phyloP scores from a whole-genome alignment of 2,888 invertebrate genomes.

The Drepana falcataria region DNA sequence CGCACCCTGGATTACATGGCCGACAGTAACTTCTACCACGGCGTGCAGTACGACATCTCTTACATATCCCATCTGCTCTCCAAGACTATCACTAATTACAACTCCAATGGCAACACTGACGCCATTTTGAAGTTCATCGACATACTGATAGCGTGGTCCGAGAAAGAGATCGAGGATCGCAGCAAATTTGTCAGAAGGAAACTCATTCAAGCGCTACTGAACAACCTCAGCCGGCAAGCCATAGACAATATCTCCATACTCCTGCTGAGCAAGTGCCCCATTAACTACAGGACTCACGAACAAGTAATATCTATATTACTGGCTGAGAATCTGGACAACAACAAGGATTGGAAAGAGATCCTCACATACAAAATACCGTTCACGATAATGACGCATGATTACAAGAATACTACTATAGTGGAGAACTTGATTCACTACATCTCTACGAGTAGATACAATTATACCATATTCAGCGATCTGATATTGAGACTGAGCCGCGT shows the following conservation, averaged over 20 bases:
- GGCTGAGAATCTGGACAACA: constrained; percentile 66
- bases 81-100: constrained; percentile 79
- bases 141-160: constrained; percentile 75
- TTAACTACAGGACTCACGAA: constrained; percentile 51
- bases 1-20: constrained; percentile 80
- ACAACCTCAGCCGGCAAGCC: constrained; percentile 76
- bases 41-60: constrained; percentile 49
- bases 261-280: constrained; percentile 73
- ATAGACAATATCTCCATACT: constrained; percentile 78
- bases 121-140: constrained; percentile 74
- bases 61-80: constrained; percentile 79
- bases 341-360: constrained; percentile 82
- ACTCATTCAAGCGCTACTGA: constrained; percentile 73
- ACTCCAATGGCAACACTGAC: constrained; percentile 57
- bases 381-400: constrained; percentile 73
- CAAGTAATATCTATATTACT: constrained; percentile 70
- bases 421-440: constrained; percentile 82
- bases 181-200: constrained; percentile 55
- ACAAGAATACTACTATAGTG: constrained; percentile 73
- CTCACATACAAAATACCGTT: constrained; percentile 65
- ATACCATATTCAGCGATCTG: constrained; percentile 51
- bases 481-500: constrained; percentile 77
- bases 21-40: constrained; percentile 45
- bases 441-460: constrained; percentile 48
- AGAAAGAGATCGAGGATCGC: constrained; percentile 33